A percentile compares a stretch with the other conserved stretches of the same genome.
Conservation (phyloP, 1,140 invertebrate species). For the Hypsibius dujardini region DNA sequence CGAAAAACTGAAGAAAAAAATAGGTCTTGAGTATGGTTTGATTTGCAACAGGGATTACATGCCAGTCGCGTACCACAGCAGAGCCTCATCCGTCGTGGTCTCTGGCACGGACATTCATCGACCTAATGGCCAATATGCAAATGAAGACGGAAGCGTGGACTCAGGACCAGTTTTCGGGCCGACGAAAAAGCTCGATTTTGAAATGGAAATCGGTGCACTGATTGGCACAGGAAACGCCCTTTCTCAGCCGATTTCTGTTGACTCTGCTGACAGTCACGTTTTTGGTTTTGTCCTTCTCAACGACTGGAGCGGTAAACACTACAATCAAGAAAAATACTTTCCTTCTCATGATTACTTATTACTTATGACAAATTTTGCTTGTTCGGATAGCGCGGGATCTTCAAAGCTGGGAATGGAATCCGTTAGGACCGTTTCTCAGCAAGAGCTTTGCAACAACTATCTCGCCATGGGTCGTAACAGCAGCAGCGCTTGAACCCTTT, state of each 20-base stretch:
- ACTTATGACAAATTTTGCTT: neutral
- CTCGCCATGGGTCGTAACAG: neutral
- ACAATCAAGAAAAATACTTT: neutral
- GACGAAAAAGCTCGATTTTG: neutral
- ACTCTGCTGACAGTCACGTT: neutral
- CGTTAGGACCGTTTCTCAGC: neutral
- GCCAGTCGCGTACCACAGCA: neutral
- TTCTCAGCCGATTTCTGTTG: neutral
- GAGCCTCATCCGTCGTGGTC: too few species aligned
- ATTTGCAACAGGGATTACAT: too few species aligned
- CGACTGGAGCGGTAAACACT: constrained; percentile 4
- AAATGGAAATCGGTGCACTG: neutral
- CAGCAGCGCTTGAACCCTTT: neutral
- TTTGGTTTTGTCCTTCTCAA: neutral
- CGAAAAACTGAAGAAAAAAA: too few species aligned
- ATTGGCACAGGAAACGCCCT: neutral
- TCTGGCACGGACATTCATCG: neutral
- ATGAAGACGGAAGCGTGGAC: neutral
- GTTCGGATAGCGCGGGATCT: neutral
- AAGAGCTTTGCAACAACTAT: neutral
- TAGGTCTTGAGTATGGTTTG: too few species aligned
- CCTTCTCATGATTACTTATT: neutral
- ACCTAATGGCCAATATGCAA: neutral
- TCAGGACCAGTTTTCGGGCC: too few species aligned
- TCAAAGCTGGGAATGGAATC: neutral